phyloP scores from a whole-genome alignment of 2,797 vertebrate genomes.

The Notamacropus eugenii region DNA sequence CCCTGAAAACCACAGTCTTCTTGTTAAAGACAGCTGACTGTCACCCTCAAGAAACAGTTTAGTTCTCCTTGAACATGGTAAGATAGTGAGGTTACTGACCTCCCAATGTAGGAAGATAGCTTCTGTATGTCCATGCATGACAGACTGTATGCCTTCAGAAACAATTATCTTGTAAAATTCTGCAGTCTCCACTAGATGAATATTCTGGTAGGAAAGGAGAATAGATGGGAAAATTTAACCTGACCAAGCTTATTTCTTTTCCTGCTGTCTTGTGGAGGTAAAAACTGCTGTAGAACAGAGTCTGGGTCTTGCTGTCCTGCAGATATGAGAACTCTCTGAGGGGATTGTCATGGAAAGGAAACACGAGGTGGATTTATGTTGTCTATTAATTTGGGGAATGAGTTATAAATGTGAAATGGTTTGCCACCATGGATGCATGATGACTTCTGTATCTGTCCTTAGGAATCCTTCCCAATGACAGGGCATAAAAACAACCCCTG shows the following conservation, averaged over 20 bases:
- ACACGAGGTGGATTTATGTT: conserved; percentile 38
- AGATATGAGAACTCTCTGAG: conserved; percentile 33
- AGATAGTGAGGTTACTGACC: conserved; percentile 43
- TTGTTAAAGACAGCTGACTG: conserved; percentile 46
- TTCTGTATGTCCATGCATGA: conserved; percentile 50
- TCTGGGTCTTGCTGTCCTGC: conserved; percentile 11
- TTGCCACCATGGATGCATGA: neutral
- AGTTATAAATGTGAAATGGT: conserved; percentile 29
- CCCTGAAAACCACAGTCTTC: conserved; percentile 24
- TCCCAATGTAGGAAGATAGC: neutral
- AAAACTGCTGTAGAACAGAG: conserved; percentile 36
- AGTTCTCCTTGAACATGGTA: conserved; percentile 26
- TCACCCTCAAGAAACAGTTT: conserved; percentile 49
- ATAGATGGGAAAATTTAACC: conserved; percentile 9
- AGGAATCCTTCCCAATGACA: neutral
- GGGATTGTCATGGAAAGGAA: neutral
- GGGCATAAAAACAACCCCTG: conserved; percentile 8
- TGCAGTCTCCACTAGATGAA: conserved; percentile 49
- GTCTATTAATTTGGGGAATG: conserved; percentile 13
- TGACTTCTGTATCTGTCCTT: neutral
- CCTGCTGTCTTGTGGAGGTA: neutral
- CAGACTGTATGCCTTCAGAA: conserved; percentile 66
- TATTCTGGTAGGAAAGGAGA: conserved; percentile 52
- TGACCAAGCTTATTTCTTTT: conserved; percentile 65
- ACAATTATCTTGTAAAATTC: conserved; percentile 59